phyloP scores from a whole-genome alignment of 1,140 invertebrate genomes.

The Rhizoglyphus robini region DNA sequence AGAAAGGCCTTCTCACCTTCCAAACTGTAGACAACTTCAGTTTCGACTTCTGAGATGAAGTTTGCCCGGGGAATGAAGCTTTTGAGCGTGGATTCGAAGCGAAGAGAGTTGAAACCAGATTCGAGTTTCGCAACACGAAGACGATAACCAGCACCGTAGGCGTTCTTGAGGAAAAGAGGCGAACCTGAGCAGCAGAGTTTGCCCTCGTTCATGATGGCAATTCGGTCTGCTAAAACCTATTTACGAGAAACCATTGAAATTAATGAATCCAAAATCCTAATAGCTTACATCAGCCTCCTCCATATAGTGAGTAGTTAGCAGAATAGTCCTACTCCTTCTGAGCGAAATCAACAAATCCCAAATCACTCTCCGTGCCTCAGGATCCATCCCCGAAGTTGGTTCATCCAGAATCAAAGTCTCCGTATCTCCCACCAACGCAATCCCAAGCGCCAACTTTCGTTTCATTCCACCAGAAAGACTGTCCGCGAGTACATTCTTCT shows the following conservation, averaged over 20 bases:
- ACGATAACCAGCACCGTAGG: slow-evolving; percentile 32
- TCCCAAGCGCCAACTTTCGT: slow-evolving; percentile 69
- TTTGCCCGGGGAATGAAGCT: slow-evolving; percentile 15
- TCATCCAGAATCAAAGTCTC: slow-evolving; percentile 25
- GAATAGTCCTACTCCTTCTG: slow-evolving; percentile 48
- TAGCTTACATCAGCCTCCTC: slow-evolving; percentile 77
- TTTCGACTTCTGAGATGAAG: slow-evolving; percentile 24
- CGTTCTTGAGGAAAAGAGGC: slow-evolving; percentile 41
- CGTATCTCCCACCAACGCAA: slow-evolving; percentile 55
- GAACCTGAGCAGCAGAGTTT: slow-evolving; percentile 40
- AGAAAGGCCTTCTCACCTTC: not conserved
- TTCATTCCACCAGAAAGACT: slow-evolving; percentile 74
- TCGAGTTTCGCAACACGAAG: slow-evolving; percentile 25
- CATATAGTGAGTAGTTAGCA: slow-evolving; percentile 94
- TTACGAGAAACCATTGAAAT: not conserved
- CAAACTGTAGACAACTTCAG: slow-evolving; percentile 44
- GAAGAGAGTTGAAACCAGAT: not conserved
- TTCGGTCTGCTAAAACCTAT: slow-evolving; percentile 38
- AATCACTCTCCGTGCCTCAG: slow-evolving; percentile 42
- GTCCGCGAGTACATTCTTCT: slow-evolving; percentile 49
- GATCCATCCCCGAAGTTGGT: slow-evolving; percentile 39
- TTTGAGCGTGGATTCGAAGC: not conserved
- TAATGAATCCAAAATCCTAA: not conserved
- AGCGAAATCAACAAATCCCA: slow-evolving; percentile 41
- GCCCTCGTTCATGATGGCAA: slow-evolving; percentile 43